Percentiles rank a stretch among this genome's conserved stretches.
Evolutionary conservation across 1,140 invertebrate genomes (phyloP).

Genomic region (Bombus soroeensis): DNA sequence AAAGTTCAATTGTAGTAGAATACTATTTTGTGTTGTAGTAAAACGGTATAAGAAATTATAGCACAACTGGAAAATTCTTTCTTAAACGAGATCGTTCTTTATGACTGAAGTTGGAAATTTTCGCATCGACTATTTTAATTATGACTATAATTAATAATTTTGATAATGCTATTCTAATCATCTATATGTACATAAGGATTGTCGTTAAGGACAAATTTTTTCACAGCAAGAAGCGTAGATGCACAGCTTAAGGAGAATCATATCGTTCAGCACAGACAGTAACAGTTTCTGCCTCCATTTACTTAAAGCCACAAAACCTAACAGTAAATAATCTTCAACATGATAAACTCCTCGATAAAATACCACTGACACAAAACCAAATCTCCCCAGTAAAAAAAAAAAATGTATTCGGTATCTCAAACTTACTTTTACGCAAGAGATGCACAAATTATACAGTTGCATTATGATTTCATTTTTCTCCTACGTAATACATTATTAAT

Average conservation of each 20-base stretch:
- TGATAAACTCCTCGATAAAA: not conserved
- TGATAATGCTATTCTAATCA: not conserved
- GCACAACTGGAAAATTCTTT: too few relatives aligned
- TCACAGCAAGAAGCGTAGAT: not conserved
- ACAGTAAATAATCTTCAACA: not conserved
- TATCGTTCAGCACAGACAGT: not conserved
- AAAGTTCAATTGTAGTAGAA: too few relatives aligned
- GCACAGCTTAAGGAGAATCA: not conserved
- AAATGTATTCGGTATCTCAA: not conserved
- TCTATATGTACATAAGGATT: not conserved
- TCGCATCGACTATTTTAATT: too few relatives aligned
- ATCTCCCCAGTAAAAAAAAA: not conserved
- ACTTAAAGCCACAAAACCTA: not conserved
- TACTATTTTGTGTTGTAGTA: too few relatives aligned
- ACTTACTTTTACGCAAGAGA: not conserved
- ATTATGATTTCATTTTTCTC: not conserved
- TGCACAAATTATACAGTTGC: not conserved
- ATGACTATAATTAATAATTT: not conserved
- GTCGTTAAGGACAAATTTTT: not conserved
- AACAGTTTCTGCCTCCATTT: not conserved
- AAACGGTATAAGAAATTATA: too few relatives aligned
- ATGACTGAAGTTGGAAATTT: too few relatives aligned
- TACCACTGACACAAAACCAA: not conserved
- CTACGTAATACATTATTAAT: not conserved
- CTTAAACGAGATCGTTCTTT: too few relatives aligned